These are phyloP conservation scores for Ormyrus labotus DNA, from an alignment of 2,888 invertebrate genomes.

Conservation along the genomic window DNA sequence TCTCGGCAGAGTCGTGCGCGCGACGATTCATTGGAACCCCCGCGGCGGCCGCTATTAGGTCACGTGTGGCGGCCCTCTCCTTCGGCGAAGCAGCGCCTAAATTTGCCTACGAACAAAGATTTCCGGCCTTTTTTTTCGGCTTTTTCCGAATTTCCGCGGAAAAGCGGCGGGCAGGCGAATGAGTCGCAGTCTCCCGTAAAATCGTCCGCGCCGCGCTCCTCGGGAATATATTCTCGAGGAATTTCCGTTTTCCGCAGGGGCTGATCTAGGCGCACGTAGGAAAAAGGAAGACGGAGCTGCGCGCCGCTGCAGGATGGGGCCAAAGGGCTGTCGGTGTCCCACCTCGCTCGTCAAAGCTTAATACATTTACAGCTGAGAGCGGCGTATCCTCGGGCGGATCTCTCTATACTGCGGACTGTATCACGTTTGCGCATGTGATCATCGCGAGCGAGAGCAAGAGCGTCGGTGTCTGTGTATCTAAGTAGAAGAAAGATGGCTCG, in stretches of 20 bases:
- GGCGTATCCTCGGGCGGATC: constrained; percentile 60
- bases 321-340: constrained; percentile 66
- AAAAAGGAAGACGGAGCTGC: constrained; percentile 60
- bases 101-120: neutral
- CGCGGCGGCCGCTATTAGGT: constrained; percentile 54
- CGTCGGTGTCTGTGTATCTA: constrained; percentile 61
- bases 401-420: constrained; percentile 70
- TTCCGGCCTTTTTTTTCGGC: neutral
- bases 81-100: constrained; percentile 2
- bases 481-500: constrained; percentile 75
- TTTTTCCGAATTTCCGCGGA: neutral
- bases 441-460: constrained; percentile 45
- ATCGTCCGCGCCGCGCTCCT: neutral
- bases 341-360: constrained; percentile 74
- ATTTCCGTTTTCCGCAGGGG: constrained; percentile 31
- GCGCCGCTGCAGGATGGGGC: constrained; percentile 60
- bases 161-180: constrained; percentile 12
- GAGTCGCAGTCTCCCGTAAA: constrained; percentile 16
- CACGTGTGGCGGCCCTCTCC: constrained; percentile 51
- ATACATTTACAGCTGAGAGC: constrained; percentile 74
- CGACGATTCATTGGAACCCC: constrained; percentile 34
- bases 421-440: constrained; percentile 73
- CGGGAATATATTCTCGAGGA: constrained; percentile 2
- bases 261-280: constrained; percentile 13
- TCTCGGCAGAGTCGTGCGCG: constrained; percentile 33